These are phyloP conservation scores for Ophraella communa DNA, from an alignment of 2,888 invertebrate genomes.

Conservation along the genomic window DNA sequence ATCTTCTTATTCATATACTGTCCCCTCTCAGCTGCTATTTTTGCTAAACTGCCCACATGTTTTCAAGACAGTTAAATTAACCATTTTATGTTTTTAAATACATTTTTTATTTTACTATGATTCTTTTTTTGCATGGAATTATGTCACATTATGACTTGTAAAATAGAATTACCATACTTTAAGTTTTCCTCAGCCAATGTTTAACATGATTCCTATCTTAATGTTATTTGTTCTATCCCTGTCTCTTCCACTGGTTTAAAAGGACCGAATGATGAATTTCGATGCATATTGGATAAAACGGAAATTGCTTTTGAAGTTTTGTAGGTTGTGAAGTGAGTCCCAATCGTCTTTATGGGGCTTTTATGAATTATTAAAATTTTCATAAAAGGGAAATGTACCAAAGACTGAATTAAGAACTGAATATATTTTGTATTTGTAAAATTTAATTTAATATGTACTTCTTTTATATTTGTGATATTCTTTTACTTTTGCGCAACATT, in stretches of 20 bases:
- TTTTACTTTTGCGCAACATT: no score
- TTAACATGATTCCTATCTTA: not conserved
- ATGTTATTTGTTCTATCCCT: not conserved
- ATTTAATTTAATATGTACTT: no score
- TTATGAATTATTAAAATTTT: slow-evolving; percentile 7
- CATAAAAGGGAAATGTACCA: not conserved
- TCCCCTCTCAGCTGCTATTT: no score
- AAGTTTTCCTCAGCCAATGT: not conserved
- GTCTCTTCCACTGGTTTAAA: not conserved
- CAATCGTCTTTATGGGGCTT: not conserved
- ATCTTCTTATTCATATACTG: no score
- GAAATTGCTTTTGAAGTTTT: slow-evolving; percentile 3
- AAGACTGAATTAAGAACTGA: no score
- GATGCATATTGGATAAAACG: slow-evolving; percentile 6
- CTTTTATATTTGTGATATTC: no score
- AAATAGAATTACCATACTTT: not conserved
- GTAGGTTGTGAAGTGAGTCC: not conserved
- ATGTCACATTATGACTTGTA: not conserved
- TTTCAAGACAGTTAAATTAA: no score
- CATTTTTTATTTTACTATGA: no score
- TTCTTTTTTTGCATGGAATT: no score
- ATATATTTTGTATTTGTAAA: no score
- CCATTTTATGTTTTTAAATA: no score
- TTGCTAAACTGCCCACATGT: no score
- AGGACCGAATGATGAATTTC: not conserved